Base-by-base conservation (phyloP, 2,113 vertebrate species). In the Tilapia sparmanii region DNA sequence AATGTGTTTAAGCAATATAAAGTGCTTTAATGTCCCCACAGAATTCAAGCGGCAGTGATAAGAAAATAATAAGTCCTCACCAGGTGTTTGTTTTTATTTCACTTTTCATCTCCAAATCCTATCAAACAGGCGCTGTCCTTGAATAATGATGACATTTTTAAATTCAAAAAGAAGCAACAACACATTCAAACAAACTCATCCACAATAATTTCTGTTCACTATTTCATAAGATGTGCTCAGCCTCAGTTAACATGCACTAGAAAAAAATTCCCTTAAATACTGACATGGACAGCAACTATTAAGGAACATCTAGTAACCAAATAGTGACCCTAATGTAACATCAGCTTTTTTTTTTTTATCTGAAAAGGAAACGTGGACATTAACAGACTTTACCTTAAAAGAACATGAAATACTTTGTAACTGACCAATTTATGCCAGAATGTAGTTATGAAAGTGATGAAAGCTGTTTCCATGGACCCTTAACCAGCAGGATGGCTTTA, bases 21-120 rank as follows among this genome's bases (percentile, higher is more conserved):
- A 52, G 31, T 4, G 42, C 83, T 87, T 61, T 80, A 86, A 40
- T 24, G 76, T 86, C 88, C 81, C 82, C 26, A 57, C 61, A 83
- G 87, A 89, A 78, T 33, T 52, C 31, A n/a, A 29, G 81, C 47
- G 6, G 81, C 61, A 29, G 40, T 24, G 84, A 90, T 84, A 87
- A 59, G n/a, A 87, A 71, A 90, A 86, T 83, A 85, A 92, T 31
- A 87, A 85, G 19, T 68, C n/a, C 29, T 90, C 68, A 59, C 29
- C 80, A 79, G 71, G 82, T 85, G 35, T 91, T 90, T 91, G 78
- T 83, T 81, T 78, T 66, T 52, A 33, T 45, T 82, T 82, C 33
- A 54, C 59, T 87, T 38, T 86, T 63, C 42, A 84, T 78, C 82
- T 86, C 40, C 40, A 55, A 79, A 89, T 86, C 78, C 59, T 45